Evolutionary conservation across 2,888 invertebrate species (phyloP), one percentile per base, ranked within the genome.

Genomic region (Syrphus vitripennis): DNA sequence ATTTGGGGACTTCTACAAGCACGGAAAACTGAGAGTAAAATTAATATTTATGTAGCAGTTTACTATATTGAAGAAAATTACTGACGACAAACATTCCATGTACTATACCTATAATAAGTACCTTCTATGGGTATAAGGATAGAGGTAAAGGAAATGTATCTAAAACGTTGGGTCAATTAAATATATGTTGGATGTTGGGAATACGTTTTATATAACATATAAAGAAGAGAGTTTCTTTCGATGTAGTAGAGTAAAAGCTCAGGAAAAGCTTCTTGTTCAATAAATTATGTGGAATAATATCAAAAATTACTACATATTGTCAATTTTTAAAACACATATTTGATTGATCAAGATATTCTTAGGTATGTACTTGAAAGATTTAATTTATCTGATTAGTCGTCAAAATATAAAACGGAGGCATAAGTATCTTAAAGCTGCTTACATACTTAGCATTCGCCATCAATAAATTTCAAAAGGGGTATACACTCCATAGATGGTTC

Each of bases 151-250:
- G 19, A 72, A 48, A 50, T 37, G 19, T 55, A 74, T 74, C 16
- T 65, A 61, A 59, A 74, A 34, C 53, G 55, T 61, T 83, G 69
- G 83, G 79, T 83, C 83, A 83, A 83, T 72, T 63, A 37, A 69
- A 79, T 74, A 79, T 45, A 61, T 40, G 65, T 65, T 65, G 29
- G 16, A 45, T 31, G 59, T 78, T 67, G 34, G 67, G 50, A 61
- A 45, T 61, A 72, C 3, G 45, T 53, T 40, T 37, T 69, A n/a
- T 53, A 50, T 69, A 53, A 67, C 72, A 2, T 29, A 48, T 10
- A 71, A 31, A 12, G 29, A 12, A 42, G 24, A 67, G 40, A 45
- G 29, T 65, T 19, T 59, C 10, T 72, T 45, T 42, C 50, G n/a
- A 34, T 57, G 63, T 72, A 78, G 55, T 61, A 12, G 50, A 55